These are phyloP conservation scores for Chloropsis cyanopogon DNA, from an alignment of 2,113 vertebrate genomes.

Conservation along the genomic window DNA sequence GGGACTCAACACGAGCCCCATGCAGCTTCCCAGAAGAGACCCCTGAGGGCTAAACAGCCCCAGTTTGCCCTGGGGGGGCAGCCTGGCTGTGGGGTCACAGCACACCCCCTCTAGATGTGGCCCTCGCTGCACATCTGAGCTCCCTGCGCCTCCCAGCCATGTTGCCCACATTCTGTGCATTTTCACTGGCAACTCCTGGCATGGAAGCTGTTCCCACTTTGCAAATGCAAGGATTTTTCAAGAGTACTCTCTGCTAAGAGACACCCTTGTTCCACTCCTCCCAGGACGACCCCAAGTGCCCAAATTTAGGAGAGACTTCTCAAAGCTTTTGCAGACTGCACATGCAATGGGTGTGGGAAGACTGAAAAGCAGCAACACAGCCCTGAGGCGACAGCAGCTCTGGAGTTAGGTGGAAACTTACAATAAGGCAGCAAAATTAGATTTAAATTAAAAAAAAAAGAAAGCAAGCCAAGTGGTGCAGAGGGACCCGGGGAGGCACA, in stretches of 20 bases:
- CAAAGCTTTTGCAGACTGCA: background rate
- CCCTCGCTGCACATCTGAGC: background rate
- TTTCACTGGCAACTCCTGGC: background rate
- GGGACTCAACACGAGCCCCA: background rate
- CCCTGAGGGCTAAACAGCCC: background rate
- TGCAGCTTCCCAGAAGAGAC: background rate
- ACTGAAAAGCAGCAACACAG: slow-evolving; percentile 12
- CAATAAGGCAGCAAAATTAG: slow-evolving; percentile 18
- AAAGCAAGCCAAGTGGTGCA: background rate
- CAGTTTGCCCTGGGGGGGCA: background rate
- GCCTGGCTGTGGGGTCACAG: background rate
- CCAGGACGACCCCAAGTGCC: background rate
- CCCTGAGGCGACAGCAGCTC: slow-evolving; percentile 3
- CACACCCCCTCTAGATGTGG: background rate
- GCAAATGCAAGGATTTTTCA: background rate
- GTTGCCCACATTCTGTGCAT: background rate
- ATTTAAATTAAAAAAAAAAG: background rate
- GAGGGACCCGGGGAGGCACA: background rate
- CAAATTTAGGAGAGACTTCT: background rate
- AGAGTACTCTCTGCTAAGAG: background rate
- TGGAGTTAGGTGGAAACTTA: background rate
- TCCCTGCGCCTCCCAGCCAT: background rate
- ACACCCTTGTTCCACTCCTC: background rate
- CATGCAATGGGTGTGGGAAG: background rate
- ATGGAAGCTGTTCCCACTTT: background rate